Evolutionary conservation across 2,888 invertebrate species (phyloP).

Genomic region (Dicycla oo): DNA sequence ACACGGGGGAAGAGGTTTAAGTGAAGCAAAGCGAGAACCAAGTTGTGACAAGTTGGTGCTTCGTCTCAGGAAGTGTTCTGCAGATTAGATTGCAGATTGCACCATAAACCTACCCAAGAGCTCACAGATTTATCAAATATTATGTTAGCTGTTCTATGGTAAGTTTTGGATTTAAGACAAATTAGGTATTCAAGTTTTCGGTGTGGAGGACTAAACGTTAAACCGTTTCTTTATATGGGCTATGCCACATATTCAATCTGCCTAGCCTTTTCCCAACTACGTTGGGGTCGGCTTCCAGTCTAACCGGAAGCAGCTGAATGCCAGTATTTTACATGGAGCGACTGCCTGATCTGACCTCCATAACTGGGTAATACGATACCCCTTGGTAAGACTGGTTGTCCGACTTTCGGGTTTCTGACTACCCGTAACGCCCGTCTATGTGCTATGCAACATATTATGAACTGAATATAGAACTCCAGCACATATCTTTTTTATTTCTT

Average conservation of each 20-base stretch:
- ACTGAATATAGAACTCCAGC: neutral
- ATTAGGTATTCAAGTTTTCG: slow-evolving; percentile 6
- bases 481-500: too few relatives aligned
- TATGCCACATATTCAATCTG: neutral
- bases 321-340: too few relatives aligned
- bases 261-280: too few relatives aligned
- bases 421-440: too few relatives aligned
- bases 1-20: slow-evolving; percentile 46
- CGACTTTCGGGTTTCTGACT: too few relatives aligned
- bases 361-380: too few relatives aligned
- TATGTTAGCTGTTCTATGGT: slow-evolving; percentile 11
- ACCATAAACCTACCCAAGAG: slow-evolving; percentile 72
- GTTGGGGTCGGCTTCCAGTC: too few relatives aligned
- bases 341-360: too few relatives aligned
- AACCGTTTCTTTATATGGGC: fast-evolving
- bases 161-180: slow-evolving; percentile 15
- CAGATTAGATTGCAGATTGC: slow-evolving; percentile 81
- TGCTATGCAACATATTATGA: neutral
- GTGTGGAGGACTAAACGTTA: too few relatives aligned
- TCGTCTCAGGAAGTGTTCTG: slow-evolving; percentile 74
- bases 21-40: slow-evolving; percentile 67
- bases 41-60: slow-evolving; percentile 76
- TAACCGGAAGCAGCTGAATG: too few relatives aligned
- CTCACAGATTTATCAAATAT: slow-evolving; percentile 75
- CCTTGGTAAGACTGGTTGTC: too few relatives aligned